phyloP scores from a whole-genome alignment of 2,113 vertebrate genomes.

The Taurulus bubalis region DNA sequence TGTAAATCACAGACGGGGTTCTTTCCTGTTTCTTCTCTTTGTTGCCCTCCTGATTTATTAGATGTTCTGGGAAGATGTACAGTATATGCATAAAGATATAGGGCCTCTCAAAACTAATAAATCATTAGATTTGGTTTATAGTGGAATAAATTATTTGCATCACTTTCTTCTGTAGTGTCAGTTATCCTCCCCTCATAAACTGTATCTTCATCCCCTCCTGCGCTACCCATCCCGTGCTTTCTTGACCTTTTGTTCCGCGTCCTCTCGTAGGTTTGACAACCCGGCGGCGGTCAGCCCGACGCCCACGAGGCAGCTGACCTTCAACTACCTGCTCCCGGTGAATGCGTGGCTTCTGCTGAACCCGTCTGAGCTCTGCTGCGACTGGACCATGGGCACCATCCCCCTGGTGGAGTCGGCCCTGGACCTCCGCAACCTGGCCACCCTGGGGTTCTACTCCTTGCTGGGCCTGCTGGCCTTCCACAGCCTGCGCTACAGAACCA shows the following conservation, averaged over 20 bases:
- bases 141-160: background rate
- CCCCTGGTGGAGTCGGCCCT: conserved; percentile 93
- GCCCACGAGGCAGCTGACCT: conserved; percentile 93
- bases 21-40: background rate
- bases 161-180: background rate
- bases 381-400: conserved; percentile 99
- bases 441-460: conserved; percentile 89
- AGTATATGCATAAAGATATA: background rate
- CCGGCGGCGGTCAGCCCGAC: conserved; percentile 95
- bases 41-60: background rate
- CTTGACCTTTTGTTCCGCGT: background rate
- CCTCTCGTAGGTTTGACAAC: conserved; percentile 92
- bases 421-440: conserved; percentile 93
- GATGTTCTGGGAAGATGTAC: background rate
- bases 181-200: background rate
- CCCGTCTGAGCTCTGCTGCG: conserved; percentile 96
- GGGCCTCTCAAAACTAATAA: background rate
- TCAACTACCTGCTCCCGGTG: conserved; percentile 97
- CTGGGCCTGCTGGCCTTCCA: conserved; percentile 88
- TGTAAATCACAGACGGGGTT: too few species aligned
- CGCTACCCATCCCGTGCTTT: background rate
- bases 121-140: background rate
- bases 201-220: too few species aligned
- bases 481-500: conserved; percentile 88
- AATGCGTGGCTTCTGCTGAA: conserved; percentile 97